A percentile compares a stretch with the other conserved stretches of the same genome.
These are phyloP conservation scores for Pherbina coryleti DNA, from an alignment of 2,888 invertebrate genomes.

Conservation along the genomic window DNA sequence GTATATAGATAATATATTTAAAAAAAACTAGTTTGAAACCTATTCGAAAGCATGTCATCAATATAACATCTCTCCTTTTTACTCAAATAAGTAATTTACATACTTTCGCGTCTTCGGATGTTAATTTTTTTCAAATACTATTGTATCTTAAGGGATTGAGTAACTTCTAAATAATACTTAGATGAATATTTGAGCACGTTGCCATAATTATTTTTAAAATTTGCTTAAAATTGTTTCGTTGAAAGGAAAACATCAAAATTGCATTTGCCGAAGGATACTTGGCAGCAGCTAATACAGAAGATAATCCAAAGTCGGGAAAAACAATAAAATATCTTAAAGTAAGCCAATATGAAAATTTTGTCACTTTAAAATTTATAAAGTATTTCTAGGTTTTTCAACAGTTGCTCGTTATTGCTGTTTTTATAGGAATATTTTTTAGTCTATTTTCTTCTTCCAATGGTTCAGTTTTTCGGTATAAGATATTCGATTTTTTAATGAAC, in stretches of 20 bases:
- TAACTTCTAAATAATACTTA: neutral
- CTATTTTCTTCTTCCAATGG: constrained; percentile 81
- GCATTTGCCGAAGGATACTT: constrained; percentile 94
- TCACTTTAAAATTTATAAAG: constrained; percentile 45
- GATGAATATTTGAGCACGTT: neutral
- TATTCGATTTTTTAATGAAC: neutral
- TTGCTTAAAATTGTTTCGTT: neutral
- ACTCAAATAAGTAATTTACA: too few species aligned
- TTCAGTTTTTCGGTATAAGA: constrained; percentile 75
- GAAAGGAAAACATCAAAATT: constrained; percentile 81
- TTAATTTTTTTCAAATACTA: too few species aligned
- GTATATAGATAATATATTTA: too few species aligned
- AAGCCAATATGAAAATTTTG: constrained; percentile 30
- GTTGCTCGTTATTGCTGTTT: constrained; percentile 79
- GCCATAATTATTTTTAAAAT: neutral
- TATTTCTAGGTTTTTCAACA: constrained; percentile 77
- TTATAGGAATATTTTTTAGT: constrained; percentile 82
- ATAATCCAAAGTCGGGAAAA: constrained; percentile 70
- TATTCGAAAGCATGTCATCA: too few species aligned
- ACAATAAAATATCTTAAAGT: constrained; percentile 72
- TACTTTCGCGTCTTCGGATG: too few species aligned
- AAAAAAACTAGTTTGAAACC: too few species aligned
- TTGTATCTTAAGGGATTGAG: too few species aligned
- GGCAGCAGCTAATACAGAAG: constrained; percentile 74
- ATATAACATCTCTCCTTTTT: too few species aligned